A percentile compares a stretch with the other conserved stretches of the same genome.
Conservation (phyloP, 1,140 invertebrate species). For the Psilanteris sp. region DNA sequence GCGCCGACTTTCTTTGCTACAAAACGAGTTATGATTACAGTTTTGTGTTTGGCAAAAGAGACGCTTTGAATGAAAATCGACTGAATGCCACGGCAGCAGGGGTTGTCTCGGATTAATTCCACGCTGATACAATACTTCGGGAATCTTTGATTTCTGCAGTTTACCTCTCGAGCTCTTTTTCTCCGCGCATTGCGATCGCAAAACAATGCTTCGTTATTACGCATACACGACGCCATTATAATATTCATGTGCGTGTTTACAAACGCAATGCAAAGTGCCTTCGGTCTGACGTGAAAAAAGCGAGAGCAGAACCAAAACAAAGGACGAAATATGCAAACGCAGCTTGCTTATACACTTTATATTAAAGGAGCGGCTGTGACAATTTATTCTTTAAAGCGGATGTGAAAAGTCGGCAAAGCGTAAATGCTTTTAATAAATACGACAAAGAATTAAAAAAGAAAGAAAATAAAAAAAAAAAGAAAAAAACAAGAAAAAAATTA, state of each 20-base stretch:
- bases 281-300: constrained; percentile 37
- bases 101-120: background rate
- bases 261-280: constrained; percentile 29
- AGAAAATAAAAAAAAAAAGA: too few relatives aligned
- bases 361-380: constrained; percentile 43
- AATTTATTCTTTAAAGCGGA: constrained; percentile 53
- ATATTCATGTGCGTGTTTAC: constrained; percentile 41
- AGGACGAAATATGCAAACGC: constrained; percentile 38
- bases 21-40: too few relatives aligned
- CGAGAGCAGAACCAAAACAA: constrained; percentile 28
- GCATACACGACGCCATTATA: constrained; percentile 17
- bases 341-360: constrained; percentile 16
- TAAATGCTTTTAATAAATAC: constrained; percentile 45
- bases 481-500: constrained; percentile 28
- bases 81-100: too few relatives aligned
- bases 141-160: background rate
- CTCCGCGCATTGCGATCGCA: constrained; percentile 1
- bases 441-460: too few relatives aligned
- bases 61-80: too few relatives aligned
- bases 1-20: too few relatives aligned
- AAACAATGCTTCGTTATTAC: constrained; percentile 45
- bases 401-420: constrained; percentile 41
- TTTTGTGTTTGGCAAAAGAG: too few relatives aligned
- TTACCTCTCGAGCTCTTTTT: constrained; percentile 1
- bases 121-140: background rate